Evolutionary conservation across 2,888 invertebrate species (phyloP), one percentile per base, ranked within the genome.

Genomic region (Arrhopalites spinosus): DNA sequence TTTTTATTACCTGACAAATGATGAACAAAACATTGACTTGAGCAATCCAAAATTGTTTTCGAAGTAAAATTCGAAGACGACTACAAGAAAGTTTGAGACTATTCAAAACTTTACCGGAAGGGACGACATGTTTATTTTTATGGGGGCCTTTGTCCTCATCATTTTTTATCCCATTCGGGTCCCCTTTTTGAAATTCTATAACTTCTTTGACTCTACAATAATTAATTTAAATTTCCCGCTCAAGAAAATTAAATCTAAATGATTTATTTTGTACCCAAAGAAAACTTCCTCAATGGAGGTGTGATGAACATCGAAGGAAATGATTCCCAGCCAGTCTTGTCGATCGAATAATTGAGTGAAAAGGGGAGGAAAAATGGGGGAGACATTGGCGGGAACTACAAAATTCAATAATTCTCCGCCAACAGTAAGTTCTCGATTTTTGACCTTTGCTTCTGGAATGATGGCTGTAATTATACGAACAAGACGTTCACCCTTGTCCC

Each of bases 231-330:
- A n/a, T n/a, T n/a, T 17, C 15, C 47, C 47, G 11, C 47, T 15
- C 47, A 45, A 45, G 15, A 45, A 15, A 45, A 45, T 15, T n/a
- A 45, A 45, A 45, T 11, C 8, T 45, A 45, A 45, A 11, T 45
- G 15, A 45, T 11, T 45, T 45, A 11, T 45, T 45, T 45, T 45
- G n/a, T 36, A 76, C 76, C 73, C 73, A 43, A 70, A 64, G 27
- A 74, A 77, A 2, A 77, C 47, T 43, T 77, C 77, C 47, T 77
- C 77, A 8, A 77, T 71, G 1, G 77, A 56, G 0, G 73, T 73
- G 36, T 63, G 74, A 30, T 74, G 73, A 13, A 74, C 66, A 23
- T 77, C 73, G 23, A 77, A 47, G 20, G 74, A 47, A 15, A 56
- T 17, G 23, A 77, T 67, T 17, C 74, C 74, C 2, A 77, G 36